Evolutionary conservation across 2,888 invertebrate genomes (phyloP).

Genomic region (Apamea sordens): DNA sequence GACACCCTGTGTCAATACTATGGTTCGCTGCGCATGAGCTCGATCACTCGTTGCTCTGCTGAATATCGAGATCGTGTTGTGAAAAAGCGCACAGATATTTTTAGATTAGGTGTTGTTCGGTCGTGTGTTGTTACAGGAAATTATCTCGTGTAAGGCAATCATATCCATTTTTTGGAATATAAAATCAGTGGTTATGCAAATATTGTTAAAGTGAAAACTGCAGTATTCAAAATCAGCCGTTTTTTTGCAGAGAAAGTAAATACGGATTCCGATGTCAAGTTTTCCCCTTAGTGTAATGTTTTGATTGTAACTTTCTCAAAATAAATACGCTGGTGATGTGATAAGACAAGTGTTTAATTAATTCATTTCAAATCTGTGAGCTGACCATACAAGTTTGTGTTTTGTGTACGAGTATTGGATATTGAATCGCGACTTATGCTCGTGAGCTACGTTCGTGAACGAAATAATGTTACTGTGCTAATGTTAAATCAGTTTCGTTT

Average conservation of each 20-base stretch:
- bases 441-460: constrained; percentile 28
- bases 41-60: constrained; percentile 79
- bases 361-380: constrained; percentile 50
- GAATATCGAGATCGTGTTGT: constrained; percentile 81
- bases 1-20: constrained; percentile 80
- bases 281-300: constrained; percentile 71
- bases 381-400: constrained; percentile 47
- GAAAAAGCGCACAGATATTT: constrained; percentile 78
- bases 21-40: constrained; percentile 81
- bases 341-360: constrained; percentile 64
- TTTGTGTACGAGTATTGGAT: constrained; percentile 9
- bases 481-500: constrained; percentile 62
- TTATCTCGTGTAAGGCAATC: constrained; percentile 54
- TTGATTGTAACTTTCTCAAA: constrained; percentile 74
- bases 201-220: constrained; percentile 64
- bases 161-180: constrained; percentile 33
- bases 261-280: constrained; percentile 75
- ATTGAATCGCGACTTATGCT: constrained; percentile 17
- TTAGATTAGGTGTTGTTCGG: constrained; percentile 76
- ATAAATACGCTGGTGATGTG: constrained; percentile 47
- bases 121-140: constrained; percentile 69
- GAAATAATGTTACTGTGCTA: constrained; percentile 56
- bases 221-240: constrained; percentile 69
- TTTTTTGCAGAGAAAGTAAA: constrained; percentile 81
- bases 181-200: constrained; percentile 47